Base-by-base conservation (phyloP, 2,113 vertebrate genomes). In the Myotis brandtii region DNA sequence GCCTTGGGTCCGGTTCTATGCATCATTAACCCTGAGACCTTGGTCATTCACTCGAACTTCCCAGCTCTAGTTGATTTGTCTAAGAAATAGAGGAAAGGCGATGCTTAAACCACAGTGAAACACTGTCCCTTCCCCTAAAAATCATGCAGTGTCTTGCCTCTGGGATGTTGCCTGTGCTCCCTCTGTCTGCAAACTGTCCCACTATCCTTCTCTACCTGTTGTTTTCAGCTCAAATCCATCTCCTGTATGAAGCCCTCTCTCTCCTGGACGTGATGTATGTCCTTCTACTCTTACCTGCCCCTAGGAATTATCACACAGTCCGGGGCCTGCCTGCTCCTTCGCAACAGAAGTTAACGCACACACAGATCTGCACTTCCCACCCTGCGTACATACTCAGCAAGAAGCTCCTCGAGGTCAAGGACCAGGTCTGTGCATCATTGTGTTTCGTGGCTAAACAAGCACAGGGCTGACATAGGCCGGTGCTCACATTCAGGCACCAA, bases 161-260 rank as follows among this genome's bases (percentile, higher is more conserved):
- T 43, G 46, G 8, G 18, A 23, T 59, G 50, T 64, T 8, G 7
- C 5, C 25, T 23, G 0, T 11, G 0, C 2, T 50, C 2, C 10
- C 20, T 62, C 52, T 72, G 14, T 52, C 43, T 80, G 18, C 9
- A 20, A 0, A 11, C 30, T 54, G 20, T 40, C 23, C 40, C 8
- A 46, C 21, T 2, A n/a, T 9, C 9, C 17, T 25, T 52, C 50
- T 87, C 37, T 4, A 12, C 37, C 64, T 66, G 23, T 23, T 69
- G 18, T 30, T 62, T 80, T 84, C 56, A 52, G 40, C n/a, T 64
- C 13, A 11, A 17, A 37, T 46, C 16, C 48, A 48, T 52, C 37
- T 90, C 27, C 59, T 21, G 4, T 6, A 5, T 1, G 12, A 89
- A 54, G 30, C 9, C 43, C 62, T 96, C 5, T 64, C 64, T 20